Evolutionary conservation across 1,140 invertebrate species (phyloP), one percentile per base, ranked within the genome.

Genomic region (Trachymyrmex cornetzi): DNA sequence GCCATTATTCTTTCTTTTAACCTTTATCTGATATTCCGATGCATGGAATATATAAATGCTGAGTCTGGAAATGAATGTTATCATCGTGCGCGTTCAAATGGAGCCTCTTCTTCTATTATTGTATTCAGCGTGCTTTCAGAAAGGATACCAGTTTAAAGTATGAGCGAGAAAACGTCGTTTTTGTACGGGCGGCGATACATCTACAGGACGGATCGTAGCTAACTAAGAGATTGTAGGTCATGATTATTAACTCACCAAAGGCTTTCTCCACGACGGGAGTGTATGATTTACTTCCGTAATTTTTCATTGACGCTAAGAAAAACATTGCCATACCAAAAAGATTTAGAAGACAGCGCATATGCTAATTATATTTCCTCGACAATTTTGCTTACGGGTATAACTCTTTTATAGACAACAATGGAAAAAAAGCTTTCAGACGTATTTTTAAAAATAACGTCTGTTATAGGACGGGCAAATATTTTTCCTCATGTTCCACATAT

Each of bases 381-480:
- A 77, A 48, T 77, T 77, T n/a, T 6, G 24, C 30, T 27, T 12
- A 38, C 11, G 38, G 12, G 6, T 30, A 57, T 30, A 55, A 57
- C 34, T 71, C 50, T 71, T 81, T 81, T 44, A 71, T 12, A 24
- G 16, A 50, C 53, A 34, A 57, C 44, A 22, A 24, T 44, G n/a
- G 9, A 63, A 64, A n/a, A 4, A 16, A 6, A 30, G 50, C 44
- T 81, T 38, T 57, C n/a, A 57, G n/a, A 24, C n/a, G 24, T 81
- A 81, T 71, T 81, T 81, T 50, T 19, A 16, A 12, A 81, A 67
- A 80, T 67, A 57, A 71, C 14, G 64, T 71, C n/a, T 48, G 57
- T 55, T 55, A 57, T 34, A 38, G 50, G 16, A 27, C 27, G 12
- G 22, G 22, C 12, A 69, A 50, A 84, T 80, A 38, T 82, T 82